These are phyloP conservation scores for Uromys caudimaculatus DNA, from an alignment of 2,797 vertebrate species.

Conservation along the genomic window DNA sequence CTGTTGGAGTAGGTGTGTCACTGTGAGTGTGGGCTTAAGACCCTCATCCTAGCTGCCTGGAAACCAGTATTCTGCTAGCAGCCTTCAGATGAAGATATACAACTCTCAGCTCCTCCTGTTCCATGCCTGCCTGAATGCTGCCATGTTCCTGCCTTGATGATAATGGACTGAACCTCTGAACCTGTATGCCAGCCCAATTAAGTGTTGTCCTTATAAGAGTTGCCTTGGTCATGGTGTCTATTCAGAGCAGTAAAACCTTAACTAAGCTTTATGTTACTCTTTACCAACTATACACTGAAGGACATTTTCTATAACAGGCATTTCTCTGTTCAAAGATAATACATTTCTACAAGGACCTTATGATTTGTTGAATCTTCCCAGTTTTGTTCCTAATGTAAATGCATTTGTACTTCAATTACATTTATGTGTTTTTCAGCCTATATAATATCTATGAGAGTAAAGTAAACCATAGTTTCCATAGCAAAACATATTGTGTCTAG, in stretches of 20 bases:
- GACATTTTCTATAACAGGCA: neutral
- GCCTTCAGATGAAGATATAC: no score
- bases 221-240: neutral
- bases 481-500: neutral
- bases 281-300: neutral
- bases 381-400: slow-evolving; percentile 5
- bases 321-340: neutral
- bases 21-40: no score
- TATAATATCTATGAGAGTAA: neutral
- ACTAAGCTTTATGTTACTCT: neutral
- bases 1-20: no score
- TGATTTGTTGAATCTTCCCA: neutral
- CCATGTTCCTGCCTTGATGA: no score
- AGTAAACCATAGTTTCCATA: neutral
- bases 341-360: neutral
- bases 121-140: no score
- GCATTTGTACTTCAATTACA: neutral
- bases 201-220: neutral
- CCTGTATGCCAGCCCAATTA: neutral
- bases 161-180: neutral
- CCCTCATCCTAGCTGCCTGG: no score
- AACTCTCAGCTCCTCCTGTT: no score
- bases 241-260: neutral
- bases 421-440: neutral
- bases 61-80: no score